phyloP scores from a whole-genome alignment of 2,113 vertebrate species.

The Pelusios castaneus region DNA sequence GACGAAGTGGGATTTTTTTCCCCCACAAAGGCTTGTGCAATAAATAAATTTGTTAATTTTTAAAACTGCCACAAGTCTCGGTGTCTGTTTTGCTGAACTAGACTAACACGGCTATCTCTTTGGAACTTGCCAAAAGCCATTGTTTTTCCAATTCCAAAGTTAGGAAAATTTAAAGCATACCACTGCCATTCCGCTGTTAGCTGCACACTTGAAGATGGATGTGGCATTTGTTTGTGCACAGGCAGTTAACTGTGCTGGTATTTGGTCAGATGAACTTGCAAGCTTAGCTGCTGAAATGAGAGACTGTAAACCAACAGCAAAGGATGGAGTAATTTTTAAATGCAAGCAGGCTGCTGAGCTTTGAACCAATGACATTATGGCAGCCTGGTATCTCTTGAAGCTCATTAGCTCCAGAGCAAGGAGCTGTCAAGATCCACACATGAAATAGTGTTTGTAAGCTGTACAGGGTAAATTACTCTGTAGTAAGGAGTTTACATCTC shows the following conservation, averaged over 20 bases:
- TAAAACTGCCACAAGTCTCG: no score
- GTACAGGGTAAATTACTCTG: fast-evolving
- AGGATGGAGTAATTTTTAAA: conserved; percentile 67
- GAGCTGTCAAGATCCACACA: conserved; percentile 56
- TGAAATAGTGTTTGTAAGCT: conserved; percentile 48
- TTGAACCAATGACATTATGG: conserved; percentile 60
- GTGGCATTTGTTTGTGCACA: conserved; percentile 48
- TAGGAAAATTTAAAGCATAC: conserved; percentile 48
- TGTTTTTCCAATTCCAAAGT: conserved; percentile 39
- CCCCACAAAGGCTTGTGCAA: no score
- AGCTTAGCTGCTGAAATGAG: conserved; percentile 50
- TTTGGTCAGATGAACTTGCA: conserved; percentile 72
- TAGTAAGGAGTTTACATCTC: conserved; percentile 40
- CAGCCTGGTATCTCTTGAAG: conserved; percentile 51
- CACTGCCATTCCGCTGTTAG: conserved; percentile 42
- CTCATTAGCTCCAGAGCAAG: conserved; percentile 62
- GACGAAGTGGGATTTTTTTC: no score
- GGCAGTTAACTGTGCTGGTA: conserved; percentile 64
- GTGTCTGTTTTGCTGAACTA: no score
- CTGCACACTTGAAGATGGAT: conserved; percentile 68
- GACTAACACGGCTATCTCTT: no score
- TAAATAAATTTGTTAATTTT: no score
- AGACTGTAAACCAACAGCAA: conserved; percentile 61
- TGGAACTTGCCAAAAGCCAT: not conserved
- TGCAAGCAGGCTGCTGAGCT: conserved; percentile 49